Percentiles rank a stretch among this genome's conserved stretches.
These are phyloP conservation scores for Apomyelois bistriatella DNA, from an alignment of 2,888 invertebrate genomes.

Conservation along the genomic window DNA sequence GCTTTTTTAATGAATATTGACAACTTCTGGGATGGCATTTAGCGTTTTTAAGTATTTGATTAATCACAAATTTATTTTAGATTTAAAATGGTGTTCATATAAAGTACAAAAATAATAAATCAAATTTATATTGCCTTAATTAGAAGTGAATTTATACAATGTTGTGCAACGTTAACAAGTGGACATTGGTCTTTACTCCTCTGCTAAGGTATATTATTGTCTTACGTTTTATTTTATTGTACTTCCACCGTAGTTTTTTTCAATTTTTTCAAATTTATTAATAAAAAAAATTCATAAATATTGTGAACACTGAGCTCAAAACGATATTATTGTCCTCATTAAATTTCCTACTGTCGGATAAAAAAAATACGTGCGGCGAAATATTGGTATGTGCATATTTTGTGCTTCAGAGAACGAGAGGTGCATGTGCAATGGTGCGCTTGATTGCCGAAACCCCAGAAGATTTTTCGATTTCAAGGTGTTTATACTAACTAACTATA, in stretches of 20 bases:
- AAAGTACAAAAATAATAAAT: too few relatives aligned
- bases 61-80: too few relatives aligned
- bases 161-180: conserved; percentile 39
- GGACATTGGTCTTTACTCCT: conserved; percentile 35
- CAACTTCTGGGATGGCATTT: too few relatives aligned
- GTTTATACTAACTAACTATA: not conserved
- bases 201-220: conserved; percentile 24
- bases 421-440: not conserved
- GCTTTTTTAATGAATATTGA: too few relatives aligned
- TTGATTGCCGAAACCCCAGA: not conserved
- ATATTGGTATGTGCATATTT: not conserved
- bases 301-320: not conserved
- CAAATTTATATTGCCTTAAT: too few relatives aligned
- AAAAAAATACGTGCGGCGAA: not conserved
- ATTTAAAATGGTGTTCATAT: too few relatives aligned
- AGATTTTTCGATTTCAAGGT: not conserved
- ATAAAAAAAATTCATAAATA: not conserved
- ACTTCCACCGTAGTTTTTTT: not conserved
- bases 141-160: not conserved
- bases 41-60: too few relatives aligned
- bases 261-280: not conserved
- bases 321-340: conserved; percentile 7
- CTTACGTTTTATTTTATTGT: conserved; percentile 9
- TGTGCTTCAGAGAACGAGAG: not conserved
- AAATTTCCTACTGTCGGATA: conserved; percentile 9